phyloP scores from a whole-genome alignment of 2,113 vertebrate genomes.

The Syrmaticus mikado region DNA sequence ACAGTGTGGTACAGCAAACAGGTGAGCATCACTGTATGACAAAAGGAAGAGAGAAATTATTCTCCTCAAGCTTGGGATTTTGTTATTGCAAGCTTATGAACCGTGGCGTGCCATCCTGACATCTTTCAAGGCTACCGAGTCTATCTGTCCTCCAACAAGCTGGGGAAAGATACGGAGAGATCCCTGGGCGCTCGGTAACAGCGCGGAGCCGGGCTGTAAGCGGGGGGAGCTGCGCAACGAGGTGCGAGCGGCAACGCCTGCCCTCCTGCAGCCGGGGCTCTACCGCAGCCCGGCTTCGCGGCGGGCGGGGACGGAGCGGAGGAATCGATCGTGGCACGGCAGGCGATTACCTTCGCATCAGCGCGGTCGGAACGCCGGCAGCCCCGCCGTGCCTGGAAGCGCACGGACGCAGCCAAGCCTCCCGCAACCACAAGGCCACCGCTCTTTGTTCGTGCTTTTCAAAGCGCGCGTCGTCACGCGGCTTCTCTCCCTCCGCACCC shows the following conservation, averaged over 20 bases:
- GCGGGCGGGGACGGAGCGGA: background rate
- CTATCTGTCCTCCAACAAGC: background rate
- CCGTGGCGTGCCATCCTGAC: background rate
- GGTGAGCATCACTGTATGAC: background rate
- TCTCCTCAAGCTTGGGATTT: background rate
- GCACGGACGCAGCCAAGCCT: background rate
- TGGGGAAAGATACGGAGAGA: background rate
- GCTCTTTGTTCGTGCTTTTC: background rate
- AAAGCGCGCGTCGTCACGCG: background rate
- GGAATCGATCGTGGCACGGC: background rate
- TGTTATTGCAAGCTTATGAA: background rate
- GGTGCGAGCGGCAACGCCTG: background rate
- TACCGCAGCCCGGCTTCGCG: background rate
- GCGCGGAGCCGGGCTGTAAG: background rate
- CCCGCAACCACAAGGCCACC: background rate
- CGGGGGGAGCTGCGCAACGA: rapidly evolving
- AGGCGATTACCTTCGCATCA: rapidly evolving
- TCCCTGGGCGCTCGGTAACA: background rate
- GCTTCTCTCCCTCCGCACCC: background rate
- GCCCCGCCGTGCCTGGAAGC: background rate
- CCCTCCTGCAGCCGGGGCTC: background rate
- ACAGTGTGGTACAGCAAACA: background rate
- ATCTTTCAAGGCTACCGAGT: rapidly evolving
- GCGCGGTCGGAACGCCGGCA: background rate
- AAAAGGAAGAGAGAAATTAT: background rate